Evolutionary conservation across 2,888 invertebrate genomes (phyloP).

Genomic region (Drosophila melanocephala): DNA sequence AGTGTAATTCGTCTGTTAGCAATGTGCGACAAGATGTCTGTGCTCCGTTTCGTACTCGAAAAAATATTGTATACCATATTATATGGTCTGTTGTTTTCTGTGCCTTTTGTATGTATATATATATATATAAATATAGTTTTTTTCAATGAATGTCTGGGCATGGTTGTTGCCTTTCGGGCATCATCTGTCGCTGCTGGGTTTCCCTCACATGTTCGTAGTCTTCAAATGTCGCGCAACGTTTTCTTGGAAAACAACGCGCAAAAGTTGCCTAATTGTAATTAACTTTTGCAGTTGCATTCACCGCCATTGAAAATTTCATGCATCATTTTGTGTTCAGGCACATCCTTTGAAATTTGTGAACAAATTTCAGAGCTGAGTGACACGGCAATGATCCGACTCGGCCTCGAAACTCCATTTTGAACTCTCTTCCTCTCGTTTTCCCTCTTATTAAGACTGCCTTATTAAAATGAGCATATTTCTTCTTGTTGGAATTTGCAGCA

Average conservation of each 20-base stretch:
- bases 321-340: slow-evolving; percentile 64
- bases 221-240: slow-evolving; percentile 75
- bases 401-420: slow-evolving; percentile 7
- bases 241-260: slow-evolving; percentile 70
- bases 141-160: slow-evolving; percentile 59
- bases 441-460: not conserved
- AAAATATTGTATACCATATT: slow-evolving; percentile 28
- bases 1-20: slow-evolving; percentile 35
- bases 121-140: not conserved
- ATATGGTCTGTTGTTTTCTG: slow-evolving; percentile 24
- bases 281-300: slow-evolving; percentile 47
- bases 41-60: slow-evolving; percentile 46
- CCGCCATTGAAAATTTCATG: slow-evolving; percentile 69
- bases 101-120: not conserved
- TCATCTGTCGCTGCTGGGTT: slow-evolving; percentile 41
- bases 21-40: slow-evolving; percentile 59
- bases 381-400: slow-evolving; percentile 38
- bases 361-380: slow-evolving; percentile 62
- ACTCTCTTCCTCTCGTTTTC: not conserved
- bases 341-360: slow-evolving; percentile 55
- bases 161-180: slow-evolving; percentile 4
- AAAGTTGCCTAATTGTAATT: slow-evolving; percentile 66
- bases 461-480: not conserved
- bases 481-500: slow-evolving; percentile 78
- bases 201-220: slow-evolving; percentile 55